Evolutionary conservation across 2,888 invertebrate genomes (phyloP).

Genomic region (Dendrolimus pini): DNA sequence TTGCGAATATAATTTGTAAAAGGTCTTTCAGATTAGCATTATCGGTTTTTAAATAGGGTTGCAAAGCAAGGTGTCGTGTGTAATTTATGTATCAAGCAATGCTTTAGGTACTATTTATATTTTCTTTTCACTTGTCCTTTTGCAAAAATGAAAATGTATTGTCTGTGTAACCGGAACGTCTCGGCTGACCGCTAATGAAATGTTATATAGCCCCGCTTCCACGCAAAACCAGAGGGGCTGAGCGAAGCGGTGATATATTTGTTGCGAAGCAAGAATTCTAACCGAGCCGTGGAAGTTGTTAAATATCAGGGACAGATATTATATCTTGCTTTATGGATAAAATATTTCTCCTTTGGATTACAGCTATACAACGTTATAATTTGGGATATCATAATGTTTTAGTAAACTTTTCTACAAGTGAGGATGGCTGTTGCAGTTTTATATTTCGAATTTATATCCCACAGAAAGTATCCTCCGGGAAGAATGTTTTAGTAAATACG

Average conservation of each 20-base stretch:
- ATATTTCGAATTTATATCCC: too few relatives aligned
- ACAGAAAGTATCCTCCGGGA: too few relatives aligned
- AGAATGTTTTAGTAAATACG: too few relatives aligned
- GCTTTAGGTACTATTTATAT: conserved; percentile 49
- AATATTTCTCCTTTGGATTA: too few relatives aligned
- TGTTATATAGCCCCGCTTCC: conserved; percentile 45
- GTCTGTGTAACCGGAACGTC: conserved; percentile 48
- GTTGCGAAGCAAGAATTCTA: conserved; percentile 15
- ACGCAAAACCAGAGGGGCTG: conserved; percentile 21
- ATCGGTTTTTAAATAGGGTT: too few relatives aligned
- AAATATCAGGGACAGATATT: neutral
- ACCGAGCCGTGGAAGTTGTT: neutral
- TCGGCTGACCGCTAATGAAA: conserved; percentile 62
- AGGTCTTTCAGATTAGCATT: too few relatives aligned
- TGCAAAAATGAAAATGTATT: conserved; percentile 70
- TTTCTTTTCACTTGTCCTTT: conserved; percentile 64
- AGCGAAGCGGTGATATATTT: conserved; percentile 31
- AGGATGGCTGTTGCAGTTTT: too few relatives aligned
- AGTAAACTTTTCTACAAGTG: too few relatives aligned
- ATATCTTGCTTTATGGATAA: neutral
- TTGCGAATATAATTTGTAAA: too few relatives aligned
- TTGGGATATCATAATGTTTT: too few relatives aligned
- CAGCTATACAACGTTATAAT: too few relatives aligned
- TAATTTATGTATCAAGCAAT: neutral
- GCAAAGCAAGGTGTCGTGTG: too few relatives aligned